Evolutionary conservation across 2,888 invertebrate genomes (phyloP), one percentile per base, ranked within the genome.

Genomic region (Melieria omissa): DNA sequence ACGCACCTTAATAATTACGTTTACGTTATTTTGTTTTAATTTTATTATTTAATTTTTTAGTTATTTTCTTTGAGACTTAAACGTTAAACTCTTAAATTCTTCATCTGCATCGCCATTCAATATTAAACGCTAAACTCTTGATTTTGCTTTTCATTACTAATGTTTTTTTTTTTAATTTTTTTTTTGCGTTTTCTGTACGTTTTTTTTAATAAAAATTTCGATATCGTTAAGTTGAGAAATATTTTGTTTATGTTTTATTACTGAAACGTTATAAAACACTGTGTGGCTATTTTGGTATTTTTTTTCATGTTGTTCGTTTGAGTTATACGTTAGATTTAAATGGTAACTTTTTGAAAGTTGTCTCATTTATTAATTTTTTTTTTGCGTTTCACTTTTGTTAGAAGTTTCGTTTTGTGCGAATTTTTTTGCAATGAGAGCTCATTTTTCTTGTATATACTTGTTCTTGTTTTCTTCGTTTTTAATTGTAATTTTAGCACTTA

Each of bases 201-300:
- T 9, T 61, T 9, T 61, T 68, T 60, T 57, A 16, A 49, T 68
- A 61, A 49, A 61, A 58, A 68, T 47, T 29, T 16, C 14, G 9
- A 29, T 58, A 7, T 29, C 52, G 12, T 45, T 58, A 46, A 41
- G 57, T 46, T 29, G 57, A 66, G 57, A 57, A 55, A 65, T 65
- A 65, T 42, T 61, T 14, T 44, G 46, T 65, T 55, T 55, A 52
- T 45, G 7, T 61, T 61, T 66, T 68, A 68, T 68, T 52, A 60
- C 67, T 68, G 67, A 61, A 68, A 61, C 47, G 60, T 52, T 68
- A 61, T 68, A 68, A 58, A 61, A 66, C 66, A 58, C 16, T 54
- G 44, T n/a, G 45, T 65, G 45, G 12, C 42, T 57, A 66, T 41
- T n/a, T 47, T 47, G 49, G 52, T 52, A 44, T 46, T 54, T 58